Percentiles rank a stretch among this genome's conserved stretches.
Evolutionary conservation across 2,888 invertebrate genomes (phyloP).

Genomic region (Apeira syringaria): DNA sequence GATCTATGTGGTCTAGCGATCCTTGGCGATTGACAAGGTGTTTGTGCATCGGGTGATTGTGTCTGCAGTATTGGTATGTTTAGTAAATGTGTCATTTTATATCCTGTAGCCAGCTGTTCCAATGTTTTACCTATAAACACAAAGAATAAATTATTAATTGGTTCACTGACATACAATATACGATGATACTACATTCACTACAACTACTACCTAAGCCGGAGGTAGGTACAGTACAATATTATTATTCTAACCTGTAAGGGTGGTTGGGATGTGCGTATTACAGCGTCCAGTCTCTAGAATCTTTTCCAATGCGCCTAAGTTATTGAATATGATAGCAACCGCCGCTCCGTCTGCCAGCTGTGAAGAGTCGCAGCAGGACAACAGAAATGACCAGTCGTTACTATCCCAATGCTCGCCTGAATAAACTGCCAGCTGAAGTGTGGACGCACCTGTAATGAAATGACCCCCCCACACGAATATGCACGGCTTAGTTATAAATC

Average conservation of each 20-base stretch:
- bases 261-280: conserved; percentile 70
- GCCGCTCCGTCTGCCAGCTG: conserved; percentile 77
- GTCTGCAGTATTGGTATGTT: conserved; percentile 28
- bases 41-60: conserved; percentile 19
- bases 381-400: conserved; percentile 61
- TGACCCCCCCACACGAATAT: no score
- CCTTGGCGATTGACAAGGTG: conserved; percentile 41
- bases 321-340: conserved; percentile 71
- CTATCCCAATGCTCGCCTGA: conserved; percentile 64
- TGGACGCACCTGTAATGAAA: conserved; percentile 76
- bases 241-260: conserved; percentile 69
- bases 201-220: no score
- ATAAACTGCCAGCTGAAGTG: conserved; percentile 72
- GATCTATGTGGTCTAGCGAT: conserved; percentile 36
- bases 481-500: no score
- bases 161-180: no score
- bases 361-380: conserved; percentile 73
- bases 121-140: conserved; percentile 62
- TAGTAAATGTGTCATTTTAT: conserved; percentile 60
- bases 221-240: no score
- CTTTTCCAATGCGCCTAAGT: conserved; percentile 57
- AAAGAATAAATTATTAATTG: background rate
- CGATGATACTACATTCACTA: no score
- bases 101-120: conserved; percentile 67
- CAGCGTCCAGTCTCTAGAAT: conserved; percentile 71